A percentile compares a stretch with the other conserved stretches of the same genome.
These are phyloP conservation scores for Melieria crassipennis DNA, from an alignment of 2,888 invertebrate species.

Conservation along the genomic window DNA sequence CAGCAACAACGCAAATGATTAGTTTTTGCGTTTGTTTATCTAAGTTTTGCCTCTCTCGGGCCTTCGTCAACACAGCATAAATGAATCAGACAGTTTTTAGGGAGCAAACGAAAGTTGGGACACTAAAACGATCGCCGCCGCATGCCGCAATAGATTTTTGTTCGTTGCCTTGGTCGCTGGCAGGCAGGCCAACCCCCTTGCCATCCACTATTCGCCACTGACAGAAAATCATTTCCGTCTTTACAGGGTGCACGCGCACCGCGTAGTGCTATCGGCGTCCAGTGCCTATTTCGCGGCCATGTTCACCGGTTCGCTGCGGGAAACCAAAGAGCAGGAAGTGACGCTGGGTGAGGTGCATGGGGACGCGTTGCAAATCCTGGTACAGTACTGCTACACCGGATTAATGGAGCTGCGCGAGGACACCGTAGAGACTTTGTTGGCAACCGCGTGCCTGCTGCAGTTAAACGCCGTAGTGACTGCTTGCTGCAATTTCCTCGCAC, in stretches of 20 bases:
- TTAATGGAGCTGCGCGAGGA: slow-evolving; percentile 85
- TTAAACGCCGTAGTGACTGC: slow-evolving; percentile 86
- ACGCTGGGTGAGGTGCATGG: slow-evolving; percentile 86
- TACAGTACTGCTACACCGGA: slow-evolving; percentile 91
- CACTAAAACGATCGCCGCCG: too few relatives aligned
- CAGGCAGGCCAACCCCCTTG: too few relatives aligned
- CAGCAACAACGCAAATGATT: too few relatives aligned
- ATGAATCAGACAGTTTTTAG: too few relatives aligned
- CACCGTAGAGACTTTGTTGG: slow-evolving; percentile 87
- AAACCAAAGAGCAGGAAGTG: slow-evolving; percentile 85
- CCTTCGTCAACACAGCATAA: too few relatives aligned
- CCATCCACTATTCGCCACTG: too few relatives aligned
- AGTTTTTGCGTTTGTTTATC: too few relatives aligned
- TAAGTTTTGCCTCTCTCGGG: too few relatives aligned
- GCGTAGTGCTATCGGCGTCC: slow-evolving; percentile 88
- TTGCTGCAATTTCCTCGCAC: slow-evolving; percentile 88
- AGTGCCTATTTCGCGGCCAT: slow-evolving; percentile 96
- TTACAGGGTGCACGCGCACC: slow-evolving; percentile 80
- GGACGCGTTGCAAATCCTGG: slow-evolving; percentile 83
- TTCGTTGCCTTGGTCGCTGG: too few relatives aligned
- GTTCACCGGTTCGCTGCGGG: slow-evolving; percentile 89
- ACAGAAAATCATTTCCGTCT: background rate
- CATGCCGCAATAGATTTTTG: too few relatives aligned
- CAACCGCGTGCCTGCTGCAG: slow-evolving; percentile 89
- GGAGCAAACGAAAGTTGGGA: too few relatives aligned